Evolutionary conservation across 2,113 vertebrate genomes (phyloP).

Genomic region (Oophaga pumilio): DNA sequence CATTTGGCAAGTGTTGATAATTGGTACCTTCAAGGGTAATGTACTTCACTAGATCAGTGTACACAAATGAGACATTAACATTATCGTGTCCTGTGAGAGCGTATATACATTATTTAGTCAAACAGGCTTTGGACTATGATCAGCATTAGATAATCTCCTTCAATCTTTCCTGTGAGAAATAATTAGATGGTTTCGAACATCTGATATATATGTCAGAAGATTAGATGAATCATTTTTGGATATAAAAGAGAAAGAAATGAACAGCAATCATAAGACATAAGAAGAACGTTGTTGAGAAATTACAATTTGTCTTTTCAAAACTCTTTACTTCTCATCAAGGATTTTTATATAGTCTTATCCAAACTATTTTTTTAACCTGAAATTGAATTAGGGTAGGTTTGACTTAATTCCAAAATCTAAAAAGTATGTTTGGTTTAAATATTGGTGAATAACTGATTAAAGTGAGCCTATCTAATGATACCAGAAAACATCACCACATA

Average conservation of each 20-base stretch:
- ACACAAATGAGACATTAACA: neutral
- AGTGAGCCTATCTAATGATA: too few relatives aligned
- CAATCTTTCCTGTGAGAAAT: neutral
- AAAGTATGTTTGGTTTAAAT: too few relatives aligned
- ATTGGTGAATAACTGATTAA: too few relatives aligned
- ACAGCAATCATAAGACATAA: neutral
- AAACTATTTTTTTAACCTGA: too few relatives aligned
- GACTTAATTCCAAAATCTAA: too few relatives aligned
- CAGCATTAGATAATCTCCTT: neutral
- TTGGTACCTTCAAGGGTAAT: neutral
- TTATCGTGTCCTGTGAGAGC: neutral
- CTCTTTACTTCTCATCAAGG: too few relatives aligned
- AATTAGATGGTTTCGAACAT: neutral
- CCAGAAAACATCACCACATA: too few relatives aligned
- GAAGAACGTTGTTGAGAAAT: too few relatives aligned
- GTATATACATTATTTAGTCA: neutral
- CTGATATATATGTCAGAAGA: neutral
- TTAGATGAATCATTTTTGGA: neutral
- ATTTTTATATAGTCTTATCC: too few relatives aligned
- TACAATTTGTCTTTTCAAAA: too few relatives aligned
- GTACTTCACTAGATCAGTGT: neutral
- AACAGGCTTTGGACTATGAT: neutral
- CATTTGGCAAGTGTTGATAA: neutral
- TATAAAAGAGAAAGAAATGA: neutral
- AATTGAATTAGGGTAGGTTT: too few relatives aligned